These are phyloP conservation scores for Streblospio benedicti DNA, from an alignment of 1,140 invertebrate genomes.

Conservation along the genomic window DNA sequence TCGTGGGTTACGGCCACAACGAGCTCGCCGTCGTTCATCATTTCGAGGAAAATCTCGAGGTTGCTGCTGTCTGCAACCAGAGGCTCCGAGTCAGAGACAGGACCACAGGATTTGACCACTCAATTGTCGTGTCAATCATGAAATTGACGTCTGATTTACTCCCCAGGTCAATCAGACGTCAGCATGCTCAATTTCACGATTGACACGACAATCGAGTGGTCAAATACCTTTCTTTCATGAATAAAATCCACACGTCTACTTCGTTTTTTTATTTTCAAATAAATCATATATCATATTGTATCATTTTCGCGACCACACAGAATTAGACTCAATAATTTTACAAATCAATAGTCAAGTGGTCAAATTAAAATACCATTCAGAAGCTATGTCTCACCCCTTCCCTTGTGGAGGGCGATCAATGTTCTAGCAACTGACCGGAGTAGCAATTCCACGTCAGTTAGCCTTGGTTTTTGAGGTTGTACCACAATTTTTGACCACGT, in stretches of 20 bases:
- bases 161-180: neutral
- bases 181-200: no score
- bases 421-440: no score
- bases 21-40: constrained; percentile 37
- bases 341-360: neutral
- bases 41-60: constrained; percentile 48
- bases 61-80: constrained; percentile 42
- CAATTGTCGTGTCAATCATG: no score
- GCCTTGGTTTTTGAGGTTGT: no score
- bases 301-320: neutral
- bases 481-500: no score
- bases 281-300: neutral
- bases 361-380: no score
- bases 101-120: no score
- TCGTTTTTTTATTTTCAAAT: neutral
- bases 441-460: no score
- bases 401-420: no score
- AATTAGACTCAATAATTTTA: neutral
- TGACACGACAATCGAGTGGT: no score
- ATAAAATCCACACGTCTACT: neutral
- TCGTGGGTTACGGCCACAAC: constrained; percentile 47
- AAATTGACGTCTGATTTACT: neutral
- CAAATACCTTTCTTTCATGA: no score
- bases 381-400: no score
- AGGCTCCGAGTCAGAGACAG: neutral